These are phyloP conservation scores for Hemicentrotus pulcherrimus DNA, from an alignment of 35 echinoderm and acorn worm genomes.

Conservation along the genomic window DNA sequence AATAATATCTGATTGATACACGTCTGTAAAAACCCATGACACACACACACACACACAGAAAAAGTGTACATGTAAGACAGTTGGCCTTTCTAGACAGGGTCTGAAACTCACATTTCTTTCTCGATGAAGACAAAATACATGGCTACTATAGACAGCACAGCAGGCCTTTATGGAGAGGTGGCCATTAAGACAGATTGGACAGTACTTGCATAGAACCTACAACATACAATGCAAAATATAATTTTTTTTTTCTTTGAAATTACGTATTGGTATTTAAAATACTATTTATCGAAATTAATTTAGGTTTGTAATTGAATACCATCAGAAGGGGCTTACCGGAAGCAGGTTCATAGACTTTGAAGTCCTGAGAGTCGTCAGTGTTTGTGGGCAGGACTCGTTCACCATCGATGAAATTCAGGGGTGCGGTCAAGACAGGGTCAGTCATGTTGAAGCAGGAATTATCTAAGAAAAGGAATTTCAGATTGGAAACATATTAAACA, in stretches of 20 bases:
- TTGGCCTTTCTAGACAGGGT: no score
- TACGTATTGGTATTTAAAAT: no score
- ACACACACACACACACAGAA: no score
- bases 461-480: not conserved
- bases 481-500: not conserved
- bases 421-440: slow-evolving; percentile 47
- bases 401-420: slow-evolving; percentile 70
- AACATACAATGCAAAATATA: not conserved
- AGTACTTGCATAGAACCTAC: no score
- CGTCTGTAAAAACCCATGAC: no score
- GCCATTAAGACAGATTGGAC: no score
- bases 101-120: no score
- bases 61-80: no score
- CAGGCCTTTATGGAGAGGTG: no score
- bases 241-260: not conserved
- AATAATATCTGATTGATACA: no score
- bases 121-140: no score
- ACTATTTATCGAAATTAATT: not conserved
- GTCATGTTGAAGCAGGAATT: not conserved
- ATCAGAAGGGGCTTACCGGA: slow-evolving; percentile 44
- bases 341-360: slow-evolving; percentile 71
- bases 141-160: no score
- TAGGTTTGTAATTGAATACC: not conserved
- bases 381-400: slow-evolving; percentile 52
- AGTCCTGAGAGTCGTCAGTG: slow-evolving; percentile 44